Conservation (phyloP, 2,888 invertebrate species). For the Rhagonycha fulva region DNA sequence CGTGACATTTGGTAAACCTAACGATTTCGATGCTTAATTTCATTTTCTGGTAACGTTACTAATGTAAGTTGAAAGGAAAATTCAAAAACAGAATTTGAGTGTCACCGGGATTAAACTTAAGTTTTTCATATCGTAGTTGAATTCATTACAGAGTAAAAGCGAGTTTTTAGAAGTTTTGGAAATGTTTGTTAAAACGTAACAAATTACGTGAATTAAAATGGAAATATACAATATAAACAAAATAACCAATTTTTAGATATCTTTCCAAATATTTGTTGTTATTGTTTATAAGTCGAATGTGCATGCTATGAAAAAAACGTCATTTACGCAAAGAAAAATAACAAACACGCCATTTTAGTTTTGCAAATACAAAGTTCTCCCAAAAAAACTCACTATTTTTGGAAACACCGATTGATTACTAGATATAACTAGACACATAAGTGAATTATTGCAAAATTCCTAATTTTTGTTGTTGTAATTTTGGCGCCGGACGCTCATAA, state of each 20-base stretch:
- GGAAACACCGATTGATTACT: background rate
- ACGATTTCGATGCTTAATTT: too few relatives aligned
- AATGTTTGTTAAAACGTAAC: background rate
- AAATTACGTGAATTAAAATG: background rate
- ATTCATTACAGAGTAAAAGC: too few relatives aligned
- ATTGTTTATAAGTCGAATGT: background rate
- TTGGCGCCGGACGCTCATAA: background rate
- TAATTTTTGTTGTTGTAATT: background rate
- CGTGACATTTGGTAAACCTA: too few relatives aligned
- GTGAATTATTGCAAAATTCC: slow-evolving; percentile 2
- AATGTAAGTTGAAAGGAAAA: too few relatives aligned
- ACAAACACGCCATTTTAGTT: background rate
- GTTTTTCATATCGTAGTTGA: too few relatives aligned
- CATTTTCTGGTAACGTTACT: too few relatives aligned
- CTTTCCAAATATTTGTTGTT: background rate
- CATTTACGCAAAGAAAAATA: background rate
- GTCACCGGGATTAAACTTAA: too few relatives aligned
- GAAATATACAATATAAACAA: background rate
- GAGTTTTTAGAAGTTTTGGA: background rate
- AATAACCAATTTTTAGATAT: background rate
- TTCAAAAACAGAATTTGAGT: too few relatives aligned
- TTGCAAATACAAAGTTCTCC: background rate
- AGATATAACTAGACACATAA: slow-evolving; percentile 1
- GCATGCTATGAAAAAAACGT: background rate
- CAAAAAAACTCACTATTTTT: background rate